Percentiles rank a stretch among this genome's conserved stretches.
Evolutionary conservation across 2,888 invertebrate species (phyloP).

Genomic region (Frankliniella intonsa): DNA sequence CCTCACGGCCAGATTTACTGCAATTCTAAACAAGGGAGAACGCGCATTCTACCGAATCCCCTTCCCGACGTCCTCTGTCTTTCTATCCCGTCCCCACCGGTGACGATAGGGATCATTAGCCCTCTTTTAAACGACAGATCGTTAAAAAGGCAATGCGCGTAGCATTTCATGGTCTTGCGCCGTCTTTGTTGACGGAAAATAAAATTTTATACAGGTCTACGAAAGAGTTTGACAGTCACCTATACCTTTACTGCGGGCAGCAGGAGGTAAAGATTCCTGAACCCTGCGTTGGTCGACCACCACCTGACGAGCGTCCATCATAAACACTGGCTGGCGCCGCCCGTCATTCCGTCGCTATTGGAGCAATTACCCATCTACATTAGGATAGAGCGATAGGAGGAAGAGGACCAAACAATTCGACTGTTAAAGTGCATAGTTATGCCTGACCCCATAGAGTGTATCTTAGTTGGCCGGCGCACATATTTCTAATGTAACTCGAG

Average conservation of each 20-base stretch:
- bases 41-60: neutral
- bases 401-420: neutral
- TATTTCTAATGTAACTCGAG: no score
- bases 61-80: no score
- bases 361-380: neutral
- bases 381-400: neutral
- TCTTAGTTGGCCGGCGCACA: no score
- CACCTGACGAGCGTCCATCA: neutral
- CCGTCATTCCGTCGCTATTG: neutral
- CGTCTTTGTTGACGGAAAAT: neutral
- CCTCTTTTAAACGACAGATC: conserved; percentile 4
- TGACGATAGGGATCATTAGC: neutral
- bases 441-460: no score
- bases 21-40: neutral
- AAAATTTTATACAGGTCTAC: conserved; percentile 18
- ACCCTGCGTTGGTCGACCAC: no score
- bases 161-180: conserved; percentile 5
- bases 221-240: neutral
- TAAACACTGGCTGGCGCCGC: neutral
- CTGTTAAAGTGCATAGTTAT: neutral
- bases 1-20: neutral
- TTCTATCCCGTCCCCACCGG: neutral
- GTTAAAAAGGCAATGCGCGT: conserved; percentile 15
- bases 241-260: neutral
- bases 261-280: no score